Percentiles rank a stretch among this genome's conserved stretches.
phyloP scores from a whole-genome alignment of 2,797 vertebrate species.

The Arrhamphus sclerolepis region DNA sequence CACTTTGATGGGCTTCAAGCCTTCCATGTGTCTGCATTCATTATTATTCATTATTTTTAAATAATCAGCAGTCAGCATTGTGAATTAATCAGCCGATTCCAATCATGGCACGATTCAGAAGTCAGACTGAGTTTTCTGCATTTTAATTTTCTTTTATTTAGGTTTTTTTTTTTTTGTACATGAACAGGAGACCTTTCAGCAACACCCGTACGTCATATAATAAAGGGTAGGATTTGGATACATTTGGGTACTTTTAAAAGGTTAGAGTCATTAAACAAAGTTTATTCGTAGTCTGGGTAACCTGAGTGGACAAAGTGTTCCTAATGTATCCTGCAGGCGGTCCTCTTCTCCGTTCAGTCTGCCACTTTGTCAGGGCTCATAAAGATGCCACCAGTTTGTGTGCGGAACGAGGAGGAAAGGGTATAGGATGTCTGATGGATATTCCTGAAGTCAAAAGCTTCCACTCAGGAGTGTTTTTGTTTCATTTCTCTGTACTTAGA shows the following conservation, averaged over 20 bases:
- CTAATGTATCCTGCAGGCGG: slow-evolving; percentile 67
- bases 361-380: slow-evolving; percentile 72
- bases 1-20: too few species aligned
- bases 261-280: slow-evolving; percentile 55
- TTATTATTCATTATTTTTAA: too few species aligned
- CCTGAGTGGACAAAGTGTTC: slow-evolving; percentile 61
- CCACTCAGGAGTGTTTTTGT: slow-evolving; percentile 33
- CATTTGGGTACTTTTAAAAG: too few species aligned
- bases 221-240: background rate
- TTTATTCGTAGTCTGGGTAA: slow-evolving; percentile 55
- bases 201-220: background rate
- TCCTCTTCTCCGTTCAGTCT: slow-evolving; percentile 39
- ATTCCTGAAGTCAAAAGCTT: slow-evolving; percentile 61
- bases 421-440: slow-evolving; percentile 71
- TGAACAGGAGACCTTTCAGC: background rate
- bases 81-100: too few species aligned
- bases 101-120: too few species aligned
- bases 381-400: slow-evolving; percentile 72
- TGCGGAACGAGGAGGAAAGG: slow-evolving; percentile 41
- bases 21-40: too few species aligned
- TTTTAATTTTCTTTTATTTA: background rate
- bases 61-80: too few species aligned
- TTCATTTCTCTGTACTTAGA: slow-evolving; percentile 15
- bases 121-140: too few species aligned
- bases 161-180: too few species aligned